Conservation (phyloP, 2,888 invertebrate genomes). For the Melieria picta region DNA sequence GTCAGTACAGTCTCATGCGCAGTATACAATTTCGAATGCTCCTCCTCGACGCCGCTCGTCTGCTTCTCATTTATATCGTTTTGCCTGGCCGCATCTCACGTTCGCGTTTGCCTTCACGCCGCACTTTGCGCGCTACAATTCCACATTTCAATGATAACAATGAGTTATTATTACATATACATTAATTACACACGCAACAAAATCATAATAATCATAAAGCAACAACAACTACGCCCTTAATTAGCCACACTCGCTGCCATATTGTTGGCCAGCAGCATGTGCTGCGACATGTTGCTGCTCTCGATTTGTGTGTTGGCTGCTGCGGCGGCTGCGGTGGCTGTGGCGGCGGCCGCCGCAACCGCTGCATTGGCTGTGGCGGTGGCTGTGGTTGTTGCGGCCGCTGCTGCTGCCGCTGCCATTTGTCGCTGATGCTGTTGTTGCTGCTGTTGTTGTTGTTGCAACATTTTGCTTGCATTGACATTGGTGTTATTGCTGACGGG, state of each 20-base stretch:
- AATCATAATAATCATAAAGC: too few species aligned
- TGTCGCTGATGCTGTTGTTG: slow-evolving; percentile 10
- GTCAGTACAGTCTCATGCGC: slow-evolving; percentile 24
- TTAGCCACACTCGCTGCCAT: slow-evolving; percentile 29
- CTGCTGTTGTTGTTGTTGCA: slow-evolving; percentile 8
- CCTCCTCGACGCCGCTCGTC: too few species aligned
- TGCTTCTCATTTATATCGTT: too few species aligned
- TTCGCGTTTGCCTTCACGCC: too few species aligned
- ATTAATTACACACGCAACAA: too few species aligned
- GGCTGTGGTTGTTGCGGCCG: slow-evolving; percentile 7
- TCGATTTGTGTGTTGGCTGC: slow-evolving; percentile 25
- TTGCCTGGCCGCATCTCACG: too few species aligned
- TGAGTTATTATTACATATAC: too few species aligned
- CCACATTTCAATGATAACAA: too few species aligned
- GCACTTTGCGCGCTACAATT: too few species aligned
- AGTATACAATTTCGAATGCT: too few species aligned
- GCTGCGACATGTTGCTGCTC: slow-evolving; percentile 24
- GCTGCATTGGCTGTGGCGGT: slow-evolving; percentile 17
- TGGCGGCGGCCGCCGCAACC: slow-evolving; percentile 12
- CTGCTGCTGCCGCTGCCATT: not conserved
- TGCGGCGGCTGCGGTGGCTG: slow-evolving; percentile 10
- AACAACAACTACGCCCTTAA: not conserved
- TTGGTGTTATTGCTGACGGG: not conserved
- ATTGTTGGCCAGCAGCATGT: slow-evolving; percentile 26
- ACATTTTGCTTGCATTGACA: slow-evolving; percentile 2